Base-by-base conservation (phyloP, 92 coral and sea anemone species). In the Porites cylindrica region DNA sequence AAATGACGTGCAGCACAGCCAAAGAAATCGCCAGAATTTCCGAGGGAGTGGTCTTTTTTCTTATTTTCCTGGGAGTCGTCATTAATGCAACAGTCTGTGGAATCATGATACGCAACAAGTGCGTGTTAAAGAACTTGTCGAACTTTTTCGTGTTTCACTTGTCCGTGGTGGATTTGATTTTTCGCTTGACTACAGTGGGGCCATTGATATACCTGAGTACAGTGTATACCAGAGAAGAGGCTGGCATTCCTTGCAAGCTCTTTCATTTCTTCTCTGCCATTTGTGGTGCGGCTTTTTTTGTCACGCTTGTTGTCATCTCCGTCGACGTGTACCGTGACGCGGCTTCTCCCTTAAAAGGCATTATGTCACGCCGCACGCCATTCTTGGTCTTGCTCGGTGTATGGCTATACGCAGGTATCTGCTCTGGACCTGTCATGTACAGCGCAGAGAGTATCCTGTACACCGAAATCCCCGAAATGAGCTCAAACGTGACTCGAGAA, bases 371-470 rank as follows among this genome's bases (percentile, higher is more conserved):
- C 62, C 82, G 89, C 66, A 76, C 77, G 2, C 96, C 94, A 61
- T 84, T 93, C 65, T 56, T 68, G 1, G 20, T 85, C 52, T 82
- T 85, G 2, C 17, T 78, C 2, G 76, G 38, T 20, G 89, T 93
- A 12, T 93, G 94, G 96, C 58, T 88, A 13, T 93, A 91, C 51
- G 91, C 92, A 1, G 23, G 43, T 47, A 69, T 86, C 18, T 88
- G 87, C 51, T 88, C 94, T 1, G 88, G 70, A 67, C 93, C 93
- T 14, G 72, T 91, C 61, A 77, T 91, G 38, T 88, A 76, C 92
- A 93, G 94, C 75, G 90, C 92, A 6, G 66, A 79, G 20, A 81
- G 89, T 53, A 61, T 91, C 61, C 75, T 71, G 38, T 62, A 90
- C 20, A 58, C 72, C 1, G 83, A 93, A n/a, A 74, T 88, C 24